phyloP scores from a whole-genome alignment of 2,113 vertebrate genomes.

The Entelurus aequoreus region DNA sequence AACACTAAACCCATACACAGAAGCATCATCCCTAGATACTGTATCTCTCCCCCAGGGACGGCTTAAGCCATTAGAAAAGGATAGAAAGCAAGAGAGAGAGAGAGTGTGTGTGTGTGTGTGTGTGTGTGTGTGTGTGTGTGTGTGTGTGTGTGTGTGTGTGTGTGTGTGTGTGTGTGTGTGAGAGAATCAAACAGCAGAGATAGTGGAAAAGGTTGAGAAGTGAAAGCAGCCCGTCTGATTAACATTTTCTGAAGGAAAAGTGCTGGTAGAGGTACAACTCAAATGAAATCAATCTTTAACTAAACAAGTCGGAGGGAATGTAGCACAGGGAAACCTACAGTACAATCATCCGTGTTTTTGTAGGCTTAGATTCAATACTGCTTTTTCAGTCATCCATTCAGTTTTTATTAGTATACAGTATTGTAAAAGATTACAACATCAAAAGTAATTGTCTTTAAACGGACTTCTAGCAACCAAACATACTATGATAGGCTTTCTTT shows the following conservation, averaged over 20 bases:
- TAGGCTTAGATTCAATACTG: neutral
- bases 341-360: slow-evolving; percentile 17
- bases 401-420: no score
- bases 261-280: slow-evolving; percentile 44
- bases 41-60: slow-evolving; percentile 56
- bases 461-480: neutral
- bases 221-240: slow-evolving; percentile 53
- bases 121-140: neutral
- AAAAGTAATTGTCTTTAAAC: neutral
- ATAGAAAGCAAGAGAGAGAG: slow-evolving; percentile 26
- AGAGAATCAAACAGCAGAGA: slow-evolving; percentile 5
- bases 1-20: slow-evolving; percentile 58
- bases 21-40: slow-evolving; percentile 56
- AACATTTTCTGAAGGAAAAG: slow-evolving; percentile 53
- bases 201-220: slow-evolving; percentile 43
- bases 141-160: neutral
- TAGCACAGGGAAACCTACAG: slow-evolving; percentile 28
- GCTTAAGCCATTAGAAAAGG: slow-evolving; percentile 62
- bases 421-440: neutral
- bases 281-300: slow-evolving; percentile 41
- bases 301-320: slow-evolving; percentile 38
- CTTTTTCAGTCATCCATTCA: neutral
- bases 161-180: neutral
- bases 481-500: neutral
- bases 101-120: slow-evolving; percentile 11